These are phyloP conservation scores for Drosophila gaucha DNA, from an alignment of 2,888 invertebrate species.

Conservation along the genomic window DNA sequence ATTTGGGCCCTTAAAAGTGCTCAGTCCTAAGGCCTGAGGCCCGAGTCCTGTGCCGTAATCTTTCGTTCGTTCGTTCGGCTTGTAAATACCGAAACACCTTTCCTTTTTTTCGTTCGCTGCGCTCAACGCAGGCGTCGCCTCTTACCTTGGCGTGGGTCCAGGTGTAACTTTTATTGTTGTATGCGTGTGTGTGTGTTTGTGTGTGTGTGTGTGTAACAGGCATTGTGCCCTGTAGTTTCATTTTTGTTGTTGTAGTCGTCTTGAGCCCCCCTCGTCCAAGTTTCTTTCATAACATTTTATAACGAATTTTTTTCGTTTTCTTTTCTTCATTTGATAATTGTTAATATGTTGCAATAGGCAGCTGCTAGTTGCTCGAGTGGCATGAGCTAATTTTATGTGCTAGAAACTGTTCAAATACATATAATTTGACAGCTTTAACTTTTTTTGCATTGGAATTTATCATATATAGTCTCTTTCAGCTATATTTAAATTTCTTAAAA, in stretches of 20 bases:
- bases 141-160: slow-evolving; percentile 68
- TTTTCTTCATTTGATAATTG: slow-evolving; percentile 36
- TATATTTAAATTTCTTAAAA: too few species aligned
- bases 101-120: slow-evolving; percentile 30
- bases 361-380: slow-evolving; percentile 32
- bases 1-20: slow-evolving; percentile 30
- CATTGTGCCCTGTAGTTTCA: slow-evolving; percentile 42
- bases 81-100: slow-evolving; percentile 73
- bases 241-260: slow-evolving; percentile 26
- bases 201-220: slow-evolving; percentile 20
- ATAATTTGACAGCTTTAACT: slow-evolving; percentile 8
- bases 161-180: slow-evolving; percentile 69
- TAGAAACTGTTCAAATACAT: slow-evolving; percentile 5
- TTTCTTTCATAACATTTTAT: slow-evolving; percentile 66
- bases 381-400: slow-evolving; percentile 24
- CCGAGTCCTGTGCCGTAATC: slow-evolving; percentile 50
- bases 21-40: background rate
- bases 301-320: slow-evolving; percentile 33
- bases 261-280: slow-evolving; percentile 32
- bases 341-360: slow-evolving; percentile 52
- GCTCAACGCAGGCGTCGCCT: slow-evolving; percentile 35
- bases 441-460: background rate
- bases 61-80: slow-evolving; percentile 37
- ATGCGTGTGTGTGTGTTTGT: background rate
- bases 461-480: too few species aligned